phyloP scores from a whole-genome alignment of 1,140 invertebrate species.

The Pogonognathellus flavescens region DNA sequence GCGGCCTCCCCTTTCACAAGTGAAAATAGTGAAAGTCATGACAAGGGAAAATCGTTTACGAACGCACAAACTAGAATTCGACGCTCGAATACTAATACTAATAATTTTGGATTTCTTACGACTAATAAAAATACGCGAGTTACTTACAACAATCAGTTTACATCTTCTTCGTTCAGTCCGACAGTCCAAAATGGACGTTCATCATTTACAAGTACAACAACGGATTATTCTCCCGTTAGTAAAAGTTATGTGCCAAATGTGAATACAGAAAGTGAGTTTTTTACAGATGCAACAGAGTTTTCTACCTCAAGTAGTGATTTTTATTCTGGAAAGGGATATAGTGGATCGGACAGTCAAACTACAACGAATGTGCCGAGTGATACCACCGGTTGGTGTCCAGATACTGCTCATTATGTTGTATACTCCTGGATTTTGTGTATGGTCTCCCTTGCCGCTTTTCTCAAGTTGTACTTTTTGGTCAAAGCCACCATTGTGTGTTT shows the following conservation, averaged over 20 bases:
- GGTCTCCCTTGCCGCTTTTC: slow-evolving; percentile 89
- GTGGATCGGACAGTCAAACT: background rate
- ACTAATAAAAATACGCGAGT: slow-evolving; percentile 1
- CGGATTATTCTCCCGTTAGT: background rate
- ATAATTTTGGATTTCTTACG: background rate
- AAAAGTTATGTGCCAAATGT: slow-evolving; percentile 1
- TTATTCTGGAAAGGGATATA: background rate
- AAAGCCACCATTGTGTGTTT: slow-evolving; percentile 85
- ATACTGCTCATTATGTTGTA: slow-evolving; percentile 85
- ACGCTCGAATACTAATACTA: background rate
- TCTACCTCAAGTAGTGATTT: background rate
- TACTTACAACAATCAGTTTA: background rate
- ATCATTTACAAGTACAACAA: slow-evolving; percentile 4
- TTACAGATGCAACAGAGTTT: background rate
- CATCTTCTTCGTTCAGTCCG: background rate
- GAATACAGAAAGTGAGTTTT: background rate
- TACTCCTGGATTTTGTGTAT: slow-evolving; percentile 95
- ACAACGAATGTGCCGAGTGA: background rate
- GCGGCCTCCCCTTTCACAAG: slow-evolving; percentile 20
- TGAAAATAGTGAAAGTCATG: slow-evolving; percentile 1
- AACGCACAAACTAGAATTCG: background rate
- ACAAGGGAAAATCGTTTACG: background rate
- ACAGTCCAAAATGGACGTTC: background rate
- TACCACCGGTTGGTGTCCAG: slow-evolving; percentile 53
- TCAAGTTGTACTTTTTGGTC: slow-evolving; percentile 91